phyloP scores from a whole-genome alignment of 2,888 invertebrate genomes.

The Sepiola atlantica region DNA sequence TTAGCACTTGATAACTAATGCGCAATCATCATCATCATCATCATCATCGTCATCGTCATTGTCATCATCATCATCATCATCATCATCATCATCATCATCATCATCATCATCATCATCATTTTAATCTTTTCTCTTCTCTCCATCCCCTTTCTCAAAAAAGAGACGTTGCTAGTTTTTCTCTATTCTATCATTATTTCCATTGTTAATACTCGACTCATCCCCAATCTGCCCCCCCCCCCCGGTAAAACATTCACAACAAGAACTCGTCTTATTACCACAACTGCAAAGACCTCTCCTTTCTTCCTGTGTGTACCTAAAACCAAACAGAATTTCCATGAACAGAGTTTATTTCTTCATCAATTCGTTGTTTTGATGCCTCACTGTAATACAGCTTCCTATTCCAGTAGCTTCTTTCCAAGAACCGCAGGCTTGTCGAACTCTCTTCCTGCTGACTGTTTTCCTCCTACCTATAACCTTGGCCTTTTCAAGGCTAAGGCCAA shows the following conservation, averaged over 20 bases:
- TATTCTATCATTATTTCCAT: neutral
- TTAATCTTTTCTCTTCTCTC: neutral
- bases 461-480: too few species aligned
- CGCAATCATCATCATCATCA: neutral
- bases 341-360: too few species aligned
- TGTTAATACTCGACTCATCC: neutral
- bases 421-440: too few species aligned
- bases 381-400: too few species aligned
- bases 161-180: neutral
- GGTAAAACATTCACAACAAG: too few species aligned
- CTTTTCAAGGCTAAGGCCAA: too few species aligned
- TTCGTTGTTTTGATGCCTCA: too few species aligned
- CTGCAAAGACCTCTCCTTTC: too few species aligned
- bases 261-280: constrained; percentile 42
- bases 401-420: too few species aligned
- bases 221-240: neutral
- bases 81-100: neutral
- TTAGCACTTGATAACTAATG: neutral
- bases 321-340: too few species aligned
- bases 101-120: constrained; percentile 47
- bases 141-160: neutral
- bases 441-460: too few species aligned
- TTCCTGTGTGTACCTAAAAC: too few species aligned
- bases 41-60: neutral
- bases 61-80: neutral